Conservation (phyloP, 1,140 invertebrate species). For the Drosophila insularis region DNA sequence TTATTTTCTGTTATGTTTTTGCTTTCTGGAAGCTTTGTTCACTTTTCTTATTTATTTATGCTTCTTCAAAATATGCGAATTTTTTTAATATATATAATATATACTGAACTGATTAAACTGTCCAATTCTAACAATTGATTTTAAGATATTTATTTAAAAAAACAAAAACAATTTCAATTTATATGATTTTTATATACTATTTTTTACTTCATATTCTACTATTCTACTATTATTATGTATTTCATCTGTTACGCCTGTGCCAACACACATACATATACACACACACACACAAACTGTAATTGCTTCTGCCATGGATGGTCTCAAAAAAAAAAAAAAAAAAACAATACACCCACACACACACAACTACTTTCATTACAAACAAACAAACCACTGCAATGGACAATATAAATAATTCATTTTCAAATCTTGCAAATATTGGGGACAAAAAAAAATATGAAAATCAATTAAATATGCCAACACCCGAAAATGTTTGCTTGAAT, state of each 20-base stretch:
- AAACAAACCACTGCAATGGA: constrained; percentile 23
- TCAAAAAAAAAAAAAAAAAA: constrained; percentile 41
- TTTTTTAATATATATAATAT: not conserved
- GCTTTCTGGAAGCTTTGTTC: not conserved
- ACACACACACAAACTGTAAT: constrained; percentile 57
- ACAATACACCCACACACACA: constrained; percentile 14
- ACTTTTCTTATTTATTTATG: not conserved
- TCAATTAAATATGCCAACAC: constrained; percentile 59
- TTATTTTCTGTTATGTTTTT: not conserved
- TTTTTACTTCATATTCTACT: constrained; percentile 64
- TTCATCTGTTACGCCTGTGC: constrained; percentile 76
- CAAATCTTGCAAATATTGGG: constrained; percentile 13
- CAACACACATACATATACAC: constrained; percentile 42
- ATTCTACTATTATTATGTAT: constrained; percentile 80
- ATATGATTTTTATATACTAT: constrained; percentile 33
- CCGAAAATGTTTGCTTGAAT: constrained; percentile 43
- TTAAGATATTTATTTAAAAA: constrained; percentile 20
- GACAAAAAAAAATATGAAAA: constrained; percentile 20
- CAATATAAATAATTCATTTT: constrained; percentile 45
- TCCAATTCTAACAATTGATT: constrained; percentile 13
- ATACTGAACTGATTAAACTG: not conserved
- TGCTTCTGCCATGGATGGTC: constrained; percentile 81
- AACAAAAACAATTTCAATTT: constrained; percentile 31
- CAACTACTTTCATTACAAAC: constrained; percentile 2
- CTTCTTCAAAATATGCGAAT: not conserved